Base-by-base conservation (phyloP, 2,797 vertebrate genomes). In the Distichodus sexfasciatus region DNA sequence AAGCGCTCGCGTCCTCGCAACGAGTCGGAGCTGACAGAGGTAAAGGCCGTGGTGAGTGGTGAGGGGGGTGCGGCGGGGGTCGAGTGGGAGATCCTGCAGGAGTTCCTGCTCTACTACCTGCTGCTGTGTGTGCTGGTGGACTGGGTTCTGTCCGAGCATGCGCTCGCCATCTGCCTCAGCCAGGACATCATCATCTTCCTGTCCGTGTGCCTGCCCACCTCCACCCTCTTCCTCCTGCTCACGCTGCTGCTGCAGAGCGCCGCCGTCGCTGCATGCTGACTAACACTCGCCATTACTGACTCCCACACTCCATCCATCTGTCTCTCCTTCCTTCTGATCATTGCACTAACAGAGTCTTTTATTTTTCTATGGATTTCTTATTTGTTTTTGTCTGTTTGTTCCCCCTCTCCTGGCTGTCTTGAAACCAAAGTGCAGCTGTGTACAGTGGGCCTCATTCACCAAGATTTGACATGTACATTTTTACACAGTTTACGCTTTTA, bases 31-130 rank as follows among this genome's bases (percentile, higher is more conserved):
- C 85, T 93, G 85, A 91, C 93, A 70, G 96, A 97, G 88, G 93
- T 95, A 83, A 97, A 95, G 87, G 92, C 95, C 85, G 97, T 98
- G 97, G 97, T 99, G 97, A 97, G 97, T 98, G 93, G 90, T 51
- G 80, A 87, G 89, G 93, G 81, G 89, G 92, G 80, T 47, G 64
- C 82, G 69, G 54, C 82, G 21, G 53, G 36, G 44, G 14, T 46
- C 77, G 95, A 95, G 83, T 93, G 89, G 88, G 89, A 88, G 66
- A 77, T 86, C 81, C 90, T 94, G 66, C 94, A 94, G 87, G 94
- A 97, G 82, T 95, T 96, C 90, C 94, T 95, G 84, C 90, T 97
- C 87, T 96, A 94, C 87, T 98, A 94, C 89, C 87, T 99, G 82
- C 87, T 94, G 83, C 88, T 96, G 71, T 95, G 91, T 86, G 88